A percentile compares a stretch with the other conserved stretches of the same genome.
Evolutionary conservation across 2,888 invertebrate genomes (phyloP).

Genomic region (Parnassius mnemosyne): DNA sequence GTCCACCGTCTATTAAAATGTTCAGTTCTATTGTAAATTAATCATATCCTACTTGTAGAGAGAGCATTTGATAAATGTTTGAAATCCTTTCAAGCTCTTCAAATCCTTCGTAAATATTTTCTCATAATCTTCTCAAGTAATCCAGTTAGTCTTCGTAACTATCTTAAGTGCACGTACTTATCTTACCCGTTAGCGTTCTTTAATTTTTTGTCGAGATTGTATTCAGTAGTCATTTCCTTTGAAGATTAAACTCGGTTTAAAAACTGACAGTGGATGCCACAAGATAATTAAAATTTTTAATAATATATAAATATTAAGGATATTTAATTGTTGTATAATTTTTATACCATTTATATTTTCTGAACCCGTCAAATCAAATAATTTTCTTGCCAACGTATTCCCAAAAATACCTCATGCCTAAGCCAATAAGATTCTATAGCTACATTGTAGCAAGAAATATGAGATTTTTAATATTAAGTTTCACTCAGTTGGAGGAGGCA

Average conservation of each 20-base stretch:
- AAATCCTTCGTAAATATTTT: conserved; percentile 10
- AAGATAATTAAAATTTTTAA: too few species aligned
- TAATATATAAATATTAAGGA: too few species aligned
- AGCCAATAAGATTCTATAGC: too few species aligned
- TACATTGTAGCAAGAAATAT: too few species aligned
- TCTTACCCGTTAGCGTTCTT: conserved; percentile 15
- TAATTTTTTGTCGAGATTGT: conserved; percentile 8
- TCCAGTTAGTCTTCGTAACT: conserved; percentile 10
- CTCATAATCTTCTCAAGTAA: conserved; percentile 13
- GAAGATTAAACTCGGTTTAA: conserved; percentile 9
- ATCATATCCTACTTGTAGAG: neutral
- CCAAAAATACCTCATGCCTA: too few species aligned
- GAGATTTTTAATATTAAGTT: too few species aligned
- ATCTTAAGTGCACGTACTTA: conserved; percentile 19
- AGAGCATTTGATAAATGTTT: conserved; percentile 1
- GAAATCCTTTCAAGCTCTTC: conserved; percentile 3
- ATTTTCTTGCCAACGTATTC: too few species aligned
- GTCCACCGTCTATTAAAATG: neutral
- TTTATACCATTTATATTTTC: too few species aligned
- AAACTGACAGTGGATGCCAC: too few species aligned
- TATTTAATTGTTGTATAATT: too few species aligned
- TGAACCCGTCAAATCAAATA: too few species aligned
- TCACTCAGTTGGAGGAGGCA: too few species aligned
- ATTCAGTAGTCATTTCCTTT: conserved; percentile 2
- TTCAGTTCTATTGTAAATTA: neutral